A percentile compares a stretch with the other conserved stretches of the same genome.
These are phyloP conservation scores for Eledona agricola DNA, from an alignment of 2,888 invertebrate genomes.

Conservation along the genomic window DNA sequence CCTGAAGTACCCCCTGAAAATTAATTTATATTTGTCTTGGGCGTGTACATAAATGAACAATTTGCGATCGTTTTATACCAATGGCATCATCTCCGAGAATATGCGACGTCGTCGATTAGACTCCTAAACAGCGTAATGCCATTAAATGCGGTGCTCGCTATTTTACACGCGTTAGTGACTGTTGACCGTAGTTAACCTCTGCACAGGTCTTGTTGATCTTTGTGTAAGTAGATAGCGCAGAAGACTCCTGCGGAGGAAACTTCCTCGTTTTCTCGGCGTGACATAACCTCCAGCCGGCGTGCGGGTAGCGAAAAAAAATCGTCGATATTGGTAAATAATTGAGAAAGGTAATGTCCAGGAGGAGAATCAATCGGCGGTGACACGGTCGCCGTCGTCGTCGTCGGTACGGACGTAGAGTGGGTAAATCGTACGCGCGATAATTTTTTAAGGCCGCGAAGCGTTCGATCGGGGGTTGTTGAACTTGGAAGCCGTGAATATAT, in stretches of 20 bases:
- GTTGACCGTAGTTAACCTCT: conserved; percentile 51
- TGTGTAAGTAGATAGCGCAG: conserved; percentile 42
- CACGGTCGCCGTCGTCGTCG: too few species aligned
- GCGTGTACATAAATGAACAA: too few species aligned
- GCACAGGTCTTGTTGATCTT: conserved; percentile 45
- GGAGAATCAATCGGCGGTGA: conserved; percentile 10
- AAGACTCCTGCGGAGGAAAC: conserved; percentile 38
- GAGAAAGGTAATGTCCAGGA: background rate
- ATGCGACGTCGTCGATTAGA: conserved; percentile 12
- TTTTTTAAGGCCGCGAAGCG: conserved; percentile 14
- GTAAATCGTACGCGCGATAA: too few species aligned
- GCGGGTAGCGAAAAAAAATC: conserved; percentile 9
- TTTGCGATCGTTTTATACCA: too few species aligned
- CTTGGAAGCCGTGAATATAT: conserved; percentile 24
- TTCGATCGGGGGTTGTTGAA: conserved; percentile 28
- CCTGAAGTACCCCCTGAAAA: too few species aligned
- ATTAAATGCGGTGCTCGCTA: conserved; percentile 35
- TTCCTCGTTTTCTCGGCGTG: conserved; percentile 30
- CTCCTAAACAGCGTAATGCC: conserved; percentile 16
- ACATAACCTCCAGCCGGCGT: conserved; percentile 16
- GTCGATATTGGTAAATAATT: conserved; percentile 11
- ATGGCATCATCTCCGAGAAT: conserved; percentile 16
- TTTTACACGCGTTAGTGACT: conserved; percentile 46
- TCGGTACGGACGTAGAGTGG: too few species aligned
- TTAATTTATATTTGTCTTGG: too few species aligned